Evolutionary conservation across 2,888 invertebrate genomes (phyloP).

Genomic region (Hartigia nigra): DNA sequence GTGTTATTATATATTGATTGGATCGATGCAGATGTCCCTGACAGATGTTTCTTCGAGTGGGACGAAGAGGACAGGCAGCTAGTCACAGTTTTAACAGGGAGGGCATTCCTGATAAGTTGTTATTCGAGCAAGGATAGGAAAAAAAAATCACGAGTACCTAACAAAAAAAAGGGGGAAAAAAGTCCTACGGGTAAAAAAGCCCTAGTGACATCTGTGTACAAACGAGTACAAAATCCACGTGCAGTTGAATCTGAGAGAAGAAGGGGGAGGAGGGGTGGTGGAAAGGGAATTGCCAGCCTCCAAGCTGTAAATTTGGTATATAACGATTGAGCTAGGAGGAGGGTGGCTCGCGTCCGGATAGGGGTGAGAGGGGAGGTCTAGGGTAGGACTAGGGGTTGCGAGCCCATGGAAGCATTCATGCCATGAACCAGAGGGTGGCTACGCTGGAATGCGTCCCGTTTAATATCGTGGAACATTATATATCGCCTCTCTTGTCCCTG

Average conservation of each 20-base stretch:
- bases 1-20: neutral
- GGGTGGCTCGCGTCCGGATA: conserved; percentile 19
- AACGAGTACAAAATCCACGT: neutral
- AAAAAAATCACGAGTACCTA: no score
- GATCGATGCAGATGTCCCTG: neutral
- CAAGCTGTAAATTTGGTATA: conserved; percentile 63
- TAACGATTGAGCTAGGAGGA: conserved; percentile 51
- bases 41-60: neutral
- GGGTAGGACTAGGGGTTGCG: conserved; percentile 41
- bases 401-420: conserved; percentile 61
- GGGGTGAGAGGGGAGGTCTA: conserved; percentile 7
- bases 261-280: no score
- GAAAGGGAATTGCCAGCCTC: conserved; percentile 36
- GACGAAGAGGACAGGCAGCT: neutral
- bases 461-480: conserved; percentile 67
- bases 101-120: neutral
- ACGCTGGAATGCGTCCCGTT: conserved; percentile 65
- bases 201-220: neutral
- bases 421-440: conserved; percentile 59
- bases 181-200: no score
- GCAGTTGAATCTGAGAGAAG: no score
- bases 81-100: neutral
- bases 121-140: no score
- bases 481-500: conserved; percentile 64
- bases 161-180: neutral